phyloP scores from a whole-genome alignment of 64 coral and sea anemone species.

The Porites australiensis region DNA sequence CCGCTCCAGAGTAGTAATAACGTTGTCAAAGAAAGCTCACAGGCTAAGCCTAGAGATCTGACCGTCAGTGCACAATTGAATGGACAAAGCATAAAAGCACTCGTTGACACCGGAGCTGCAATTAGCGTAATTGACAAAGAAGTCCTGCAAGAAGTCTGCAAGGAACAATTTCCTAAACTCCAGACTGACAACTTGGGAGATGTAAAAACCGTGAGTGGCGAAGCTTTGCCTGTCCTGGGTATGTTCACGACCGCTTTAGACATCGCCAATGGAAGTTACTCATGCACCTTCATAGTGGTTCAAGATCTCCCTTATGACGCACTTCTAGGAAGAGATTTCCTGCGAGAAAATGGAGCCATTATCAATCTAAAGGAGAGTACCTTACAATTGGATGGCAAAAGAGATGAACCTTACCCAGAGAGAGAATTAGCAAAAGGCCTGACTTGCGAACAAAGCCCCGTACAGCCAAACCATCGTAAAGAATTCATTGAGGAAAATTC shows the following conservation, averaged over 20 bases:
- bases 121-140: not conserved
- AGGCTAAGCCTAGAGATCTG: not conserved
- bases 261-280: slow-evolving; percentile 31
- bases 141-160: not conserved
- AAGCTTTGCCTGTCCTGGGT: slow-evolving; percentile 10
- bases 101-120: not conserved
- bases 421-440: not conserved
- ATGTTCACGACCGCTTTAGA: not conserved
- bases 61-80: not conserved
- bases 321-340: slow-evolving; percentile 66
- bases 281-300: not conserved
- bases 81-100: not conserved
- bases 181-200: not conserved
- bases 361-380: slow-evolving; percentile 38
- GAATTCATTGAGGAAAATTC: too few relatives aligned
- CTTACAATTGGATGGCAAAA: not conserved
- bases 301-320: slow-evolving; percentile 47
- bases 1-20: too few relatives aligned
- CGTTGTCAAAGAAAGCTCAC: too few relatives aligned
- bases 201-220: slow-evolving; percentile 35
- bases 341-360: slow-evolving; percentile 20
- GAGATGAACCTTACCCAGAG: not conserved
- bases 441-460: not conserved
- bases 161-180: not conserved
- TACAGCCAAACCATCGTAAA: too few relatives aligned